Percentiles rank a stretch among this genome's conserved stretches.
These are phyloP conservation scores for Athrips mouffetella DNA, from an alignment of 2,888 invertebrate genomes.

Conservation along the genomic window DNA sequence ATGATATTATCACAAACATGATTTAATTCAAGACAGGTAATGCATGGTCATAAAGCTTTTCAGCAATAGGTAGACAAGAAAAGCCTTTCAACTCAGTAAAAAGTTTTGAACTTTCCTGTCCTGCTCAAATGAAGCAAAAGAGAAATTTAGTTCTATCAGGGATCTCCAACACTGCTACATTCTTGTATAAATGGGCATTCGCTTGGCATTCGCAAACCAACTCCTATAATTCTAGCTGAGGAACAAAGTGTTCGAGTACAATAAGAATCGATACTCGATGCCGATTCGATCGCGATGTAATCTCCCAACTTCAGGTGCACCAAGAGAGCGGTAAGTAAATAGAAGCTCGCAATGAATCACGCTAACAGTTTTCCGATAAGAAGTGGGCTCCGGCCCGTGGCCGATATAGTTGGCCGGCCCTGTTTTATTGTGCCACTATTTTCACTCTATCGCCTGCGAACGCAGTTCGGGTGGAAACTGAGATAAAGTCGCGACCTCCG, in stretches of 20 bases:
- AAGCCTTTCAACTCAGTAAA: too few species aligned
- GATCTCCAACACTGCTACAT: too few species aligned
- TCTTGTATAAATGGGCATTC: neutral
- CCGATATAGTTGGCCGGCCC: constrained; percentile 58
- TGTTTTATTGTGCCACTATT: constrained; percentile 74
- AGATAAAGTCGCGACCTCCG: constrained; percentile 70
- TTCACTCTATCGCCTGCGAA: constrained; percentile 67
- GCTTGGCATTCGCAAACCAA: too few species aligned
- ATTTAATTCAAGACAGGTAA: too few species aligned
- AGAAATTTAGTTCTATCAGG: too few species aligned
- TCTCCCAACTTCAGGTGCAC: constrained; percentile 31
- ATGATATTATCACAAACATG: too few species aligned
- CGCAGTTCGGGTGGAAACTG: constrained; percentile 69
- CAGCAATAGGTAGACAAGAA: too few species aligned
- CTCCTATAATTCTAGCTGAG: neutral
- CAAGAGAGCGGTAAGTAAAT: constrained; percentile 52
- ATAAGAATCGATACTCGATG: constrained; percentile 7
- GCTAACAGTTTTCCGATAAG: constrained; percentile 71
- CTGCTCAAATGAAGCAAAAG: too few species aligned
- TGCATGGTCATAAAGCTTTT: too few species aligned
- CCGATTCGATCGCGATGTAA: constrained; percentile 21
- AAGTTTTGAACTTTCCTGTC: too few species aligned
- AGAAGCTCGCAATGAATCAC: constrained; percentile 64
- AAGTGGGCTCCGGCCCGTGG: constrained; percentile 45
- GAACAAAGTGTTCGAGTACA: constrained; percentile 3